Evolutionary conservation across 1,140 invertebrate species (phyloP).

Genomic region (Neodiprion pinetum): DNA sequence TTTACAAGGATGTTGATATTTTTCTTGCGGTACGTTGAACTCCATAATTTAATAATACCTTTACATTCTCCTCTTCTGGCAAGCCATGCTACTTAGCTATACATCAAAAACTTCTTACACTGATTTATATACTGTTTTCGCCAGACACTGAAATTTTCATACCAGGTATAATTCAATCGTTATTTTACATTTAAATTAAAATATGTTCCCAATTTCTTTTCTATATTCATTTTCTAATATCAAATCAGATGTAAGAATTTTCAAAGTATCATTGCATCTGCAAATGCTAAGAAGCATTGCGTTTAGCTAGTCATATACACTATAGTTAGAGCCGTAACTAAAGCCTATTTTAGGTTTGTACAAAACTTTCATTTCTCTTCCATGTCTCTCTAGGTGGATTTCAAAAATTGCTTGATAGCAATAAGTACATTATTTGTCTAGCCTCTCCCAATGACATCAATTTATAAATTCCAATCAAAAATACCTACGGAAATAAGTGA

Average conservation of each 20-base stretch:
- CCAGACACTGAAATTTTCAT: neutral
- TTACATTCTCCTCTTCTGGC: conserved; percentile 7
- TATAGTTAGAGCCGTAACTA: conserved; percentile 2
- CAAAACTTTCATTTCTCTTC: neutral
- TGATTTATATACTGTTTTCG: conserved; percentile 1
- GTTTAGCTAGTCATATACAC: neutral
- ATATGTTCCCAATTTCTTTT: neutral
- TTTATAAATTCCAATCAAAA: no score
- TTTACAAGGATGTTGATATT: conserved; percentile 20
- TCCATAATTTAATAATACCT: conserved; percentile 6
- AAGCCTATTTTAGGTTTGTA: neutral
- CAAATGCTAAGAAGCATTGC: conserved; percentile 14
- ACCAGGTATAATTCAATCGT: neutral
- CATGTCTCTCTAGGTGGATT: neutral
- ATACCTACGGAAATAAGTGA: no score
- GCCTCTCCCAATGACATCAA: neutral
- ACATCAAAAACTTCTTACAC: neutral
- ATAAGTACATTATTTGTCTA: neutral
- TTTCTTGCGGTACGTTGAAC: conserved; percentile 11
- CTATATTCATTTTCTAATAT: neutral
- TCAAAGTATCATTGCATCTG: conserved; percentile 10
- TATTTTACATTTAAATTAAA: neutral
- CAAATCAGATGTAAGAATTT: neutral
- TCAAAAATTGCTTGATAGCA: neutral
- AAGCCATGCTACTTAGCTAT: neutral